phyloP scores from a whole-genome alignment of 2,888 invertebrate genomes.

The Phorcus lineatus region DNA sequence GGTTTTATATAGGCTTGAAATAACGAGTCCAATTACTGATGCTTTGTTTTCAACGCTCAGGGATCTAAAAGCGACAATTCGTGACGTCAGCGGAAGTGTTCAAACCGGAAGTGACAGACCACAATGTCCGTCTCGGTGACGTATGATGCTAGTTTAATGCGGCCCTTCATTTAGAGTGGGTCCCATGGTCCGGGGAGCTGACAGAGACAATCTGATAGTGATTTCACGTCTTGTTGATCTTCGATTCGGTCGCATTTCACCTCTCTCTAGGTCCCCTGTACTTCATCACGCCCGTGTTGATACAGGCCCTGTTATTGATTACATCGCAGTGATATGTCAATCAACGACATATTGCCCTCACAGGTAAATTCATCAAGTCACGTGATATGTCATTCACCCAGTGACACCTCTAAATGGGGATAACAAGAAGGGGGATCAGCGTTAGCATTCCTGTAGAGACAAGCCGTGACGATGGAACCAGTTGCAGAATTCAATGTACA shows the following conservation, averaged over 20 bases:
- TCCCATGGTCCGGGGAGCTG: background rate
- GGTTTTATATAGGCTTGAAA: constrained; percentile 5
- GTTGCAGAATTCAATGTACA: no score
- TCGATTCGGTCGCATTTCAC: background rate
- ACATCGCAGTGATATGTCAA: constrained; percentile 12
- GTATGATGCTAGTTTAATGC: constrained; percentile 15
- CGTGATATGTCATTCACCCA: constrained; percentile 7
- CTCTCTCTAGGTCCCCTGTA: constrained; percentile 5
- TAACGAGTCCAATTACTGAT: background rate
- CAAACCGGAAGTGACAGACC: constrained; percentile 15
- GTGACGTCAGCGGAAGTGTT: constrained; percentile 15
- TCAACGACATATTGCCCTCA: constrained; percentile 20
- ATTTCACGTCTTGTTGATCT: constrained; percentile 2
- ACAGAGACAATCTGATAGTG: constrained; percentile 9
- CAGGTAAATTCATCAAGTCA: constrained; percentile 24
- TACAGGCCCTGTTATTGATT: constrained; percentile 6
- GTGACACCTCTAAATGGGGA: no score
- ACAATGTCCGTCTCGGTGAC: background rate
- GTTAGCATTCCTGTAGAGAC: no score
- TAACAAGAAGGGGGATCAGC: no score
- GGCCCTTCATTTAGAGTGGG: background rate
- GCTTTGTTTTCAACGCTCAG: background rate
- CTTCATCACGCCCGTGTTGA: background rate
- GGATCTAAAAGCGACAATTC: background rate
- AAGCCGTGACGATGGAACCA: no score